Base-by-base conservation (phyloP, 2,797 vertebrate species). In the Anabas testudineus region DNA sequence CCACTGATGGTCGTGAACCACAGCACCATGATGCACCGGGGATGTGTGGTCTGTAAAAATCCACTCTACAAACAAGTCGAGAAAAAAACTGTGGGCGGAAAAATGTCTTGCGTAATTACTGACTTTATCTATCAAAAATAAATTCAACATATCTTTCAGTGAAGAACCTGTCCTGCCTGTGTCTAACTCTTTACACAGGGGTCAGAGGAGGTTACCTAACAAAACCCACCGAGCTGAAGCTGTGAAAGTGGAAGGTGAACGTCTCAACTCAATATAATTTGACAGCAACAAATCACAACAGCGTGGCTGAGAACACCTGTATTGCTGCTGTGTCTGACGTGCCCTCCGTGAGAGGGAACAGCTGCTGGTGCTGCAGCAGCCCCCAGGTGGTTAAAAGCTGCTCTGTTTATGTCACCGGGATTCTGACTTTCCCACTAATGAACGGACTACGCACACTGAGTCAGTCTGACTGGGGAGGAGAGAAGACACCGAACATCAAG, bases 261-360 rank as follows among this genome's bases (percentile, higher is more conserved):
- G 46, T 60, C 45, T 79, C 37, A 19, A 15, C 26, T n/a, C 47
- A 64, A 64, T n/a, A 32, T 28, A 15, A 47, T 61, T 43, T 69
- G 72, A 81, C 70, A 59, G 61, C 43, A 64, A 64, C 65, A 75
- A 63, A 79, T 80, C 63, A 51, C 52, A 48, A n/a, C 21, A 15
- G 46, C 32, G 14, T 59, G 30, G 24, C 46, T 10, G 15, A 21
- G 19, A n/a, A n/a, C n/a, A n/a, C 18, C 39, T 51, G 32, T 39
- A 15, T 14, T 13, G 6, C 19, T 2, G 30, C 12, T 10, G 61
- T 10, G 39, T n/a, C 37, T 43, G 51, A 12, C 10, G 61, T 10
- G 39, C 19, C 30, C 30, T 51, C 42, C 26, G 45, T 2, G 26
- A 55, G 34, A 56, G 57, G 24, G 73, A 84, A 79, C 88, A 86